Conservation (phyloP, 2,113 vertebrate genomes). For the Cyphomyrus plagiostoma region DNA sequence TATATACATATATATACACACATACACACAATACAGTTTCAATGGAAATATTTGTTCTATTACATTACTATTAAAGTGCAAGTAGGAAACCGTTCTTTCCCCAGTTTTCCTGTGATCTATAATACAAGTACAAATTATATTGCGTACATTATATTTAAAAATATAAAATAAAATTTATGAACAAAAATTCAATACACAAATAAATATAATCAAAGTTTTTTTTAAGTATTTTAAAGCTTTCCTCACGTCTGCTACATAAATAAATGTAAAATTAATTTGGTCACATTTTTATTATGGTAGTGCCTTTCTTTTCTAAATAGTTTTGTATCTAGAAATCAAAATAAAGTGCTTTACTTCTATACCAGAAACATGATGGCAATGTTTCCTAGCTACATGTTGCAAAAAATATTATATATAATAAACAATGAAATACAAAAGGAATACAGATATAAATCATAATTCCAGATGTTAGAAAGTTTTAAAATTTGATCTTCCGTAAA, state of each 20-base stretch:
- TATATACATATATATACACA: not conserved
- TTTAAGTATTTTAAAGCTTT: not conserved
- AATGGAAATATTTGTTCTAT: not conserved
- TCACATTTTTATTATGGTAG: not conserved
- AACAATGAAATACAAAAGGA: not conserved
- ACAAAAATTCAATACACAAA: not conserved
- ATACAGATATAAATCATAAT: not conserved
- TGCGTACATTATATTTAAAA: not conserved
- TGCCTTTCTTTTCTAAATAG: not conserved
- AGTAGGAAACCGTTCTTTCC: not conserved
- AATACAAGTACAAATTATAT: not conserved
- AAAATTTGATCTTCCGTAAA: not conserved
- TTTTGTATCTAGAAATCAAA: not conserved
- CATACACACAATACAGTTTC: not conserved
- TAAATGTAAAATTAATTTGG: constrained; percentile 4
- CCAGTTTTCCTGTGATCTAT: not conserved
- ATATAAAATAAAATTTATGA: not conserved
- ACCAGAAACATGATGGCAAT: not conserved
- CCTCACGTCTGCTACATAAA: not conserved
- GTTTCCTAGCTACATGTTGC: not conserved
- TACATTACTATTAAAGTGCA: constrained; percentile 6
- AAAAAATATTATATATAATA: not conserved
- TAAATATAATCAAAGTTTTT: not conserved
- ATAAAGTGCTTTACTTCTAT: constrained; percentile 4
- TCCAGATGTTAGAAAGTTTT: not conserved